Conservation (phyloP, 2,113 vertebrate species). For the Thomomys bottae region DNA sequence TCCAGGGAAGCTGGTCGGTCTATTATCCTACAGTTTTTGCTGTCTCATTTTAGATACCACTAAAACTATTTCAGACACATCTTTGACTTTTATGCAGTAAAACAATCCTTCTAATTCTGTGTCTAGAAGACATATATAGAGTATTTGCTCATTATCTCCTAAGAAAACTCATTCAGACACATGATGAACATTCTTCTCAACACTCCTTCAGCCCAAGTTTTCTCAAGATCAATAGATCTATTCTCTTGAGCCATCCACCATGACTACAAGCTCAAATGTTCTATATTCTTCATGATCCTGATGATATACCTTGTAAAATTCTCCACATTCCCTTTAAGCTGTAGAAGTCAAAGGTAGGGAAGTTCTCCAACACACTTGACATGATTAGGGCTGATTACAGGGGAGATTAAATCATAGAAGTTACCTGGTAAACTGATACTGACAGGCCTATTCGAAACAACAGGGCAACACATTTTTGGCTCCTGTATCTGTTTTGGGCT, state of each 20-base stretch:
- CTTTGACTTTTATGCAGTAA: conserved; percentile 10
- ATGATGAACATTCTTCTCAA: not conserved
- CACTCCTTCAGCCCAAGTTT: conserved; percentile 6
- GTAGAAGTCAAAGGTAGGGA: conserved; percentile 18
- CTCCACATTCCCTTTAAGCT: not conserved
- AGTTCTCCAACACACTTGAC: conserved; percentile 1
- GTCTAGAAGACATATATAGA: conserved; percentile 15
- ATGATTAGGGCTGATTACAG: not conserved
- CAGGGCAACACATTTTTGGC: not conserved
- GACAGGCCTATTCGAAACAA: conserved; percentile 9
- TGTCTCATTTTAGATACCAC: conserved; percentile 33
- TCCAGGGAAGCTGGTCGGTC: not conserved
- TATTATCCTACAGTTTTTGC: not conserved
- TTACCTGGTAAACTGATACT: not conserved
- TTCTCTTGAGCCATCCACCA: not conserved
- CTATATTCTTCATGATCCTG: conserved; percentile 14
- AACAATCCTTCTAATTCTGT: not conserved
- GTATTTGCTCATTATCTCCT: not conserved
- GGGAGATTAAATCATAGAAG: conserved; percentile 30
- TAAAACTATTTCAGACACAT: not conserved
- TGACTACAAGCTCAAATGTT: not conserved
- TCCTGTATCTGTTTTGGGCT: conserved; percentile 10
- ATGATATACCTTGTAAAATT: not conserved
- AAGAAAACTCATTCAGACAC: conserved; percentile 24
- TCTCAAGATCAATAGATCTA: not conserved